A percentile compares a stretch with the other conserved stretches of the same genome.
These are phyloP conservation scores for Chaunax sp. DNA, from an alignment of 2,797 vertebrate species.

Conservation along the genomic window DNA sequence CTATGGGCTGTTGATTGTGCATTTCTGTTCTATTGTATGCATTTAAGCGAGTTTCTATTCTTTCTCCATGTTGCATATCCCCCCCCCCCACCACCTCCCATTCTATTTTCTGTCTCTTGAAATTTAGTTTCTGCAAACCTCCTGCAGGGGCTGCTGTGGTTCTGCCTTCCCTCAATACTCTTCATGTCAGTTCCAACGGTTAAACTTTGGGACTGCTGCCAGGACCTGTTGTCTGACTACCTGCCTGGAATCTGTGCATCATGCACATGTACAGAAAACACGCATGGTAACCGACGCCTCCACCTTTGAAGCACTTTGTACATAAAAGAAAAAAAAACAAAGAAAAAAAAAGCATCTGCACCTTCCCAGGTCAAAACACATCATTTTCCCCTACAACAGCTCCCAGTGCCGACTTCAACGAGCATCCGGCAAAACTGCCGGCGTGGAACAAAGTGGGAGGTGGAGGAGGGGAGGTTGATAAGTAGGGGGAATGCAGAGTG, in stretches of 20 bases:
- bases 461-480: slow-evolving; percentile 7
- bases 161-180: slow-evolving; percentile 60
- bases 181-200: slow-evolving; percentile 45
- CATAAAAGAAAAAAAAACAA: slow-evolving; percentile 53
- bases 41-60: not conserved
- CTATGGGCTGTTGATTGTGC: not conserved
- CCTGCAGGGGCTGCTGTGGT: slow-evolving; percentile 82
- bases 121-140: slow-evolving; percentile 42
- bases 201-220: slow-evolving; percentile 58
- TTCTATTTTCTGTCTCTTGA: slow-evolving; percentile 11
- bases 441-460: slow-evolving; percentile 52
- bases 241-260: slow-evolving; percentile 45
- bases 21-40: not conserved
- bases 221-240: slow-evolving; percentile 70
- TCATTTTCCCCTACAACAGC: slow-evolving; percentile 38
- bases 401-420: slow-evolving; percentile 29
- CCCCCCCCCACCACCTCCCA: not conserved
- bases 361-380: slow-evolving; percentile 43
- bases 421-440: slow-evolving; percentile 48
- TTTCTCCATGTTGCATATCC: not conserved
- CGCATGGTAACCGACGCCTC: slow-evolving; percentile 17
- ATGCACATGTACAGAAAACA: slow-evolving; percentile 12
- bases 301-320: slow-evolving; percentile 52
- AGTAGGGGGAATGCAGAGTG: slow-evolving; percentile 2
- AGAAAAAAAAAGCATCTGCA: slow-evolving; percentile 31